A percentile compares a stretch with the other conserved stretches of the same genome.
These are phyloP conservation scores for Urosaurus nigricauda DNA, from an alignment of 2,797 vertebrate species.

Conservation along the genomic window DNA sequence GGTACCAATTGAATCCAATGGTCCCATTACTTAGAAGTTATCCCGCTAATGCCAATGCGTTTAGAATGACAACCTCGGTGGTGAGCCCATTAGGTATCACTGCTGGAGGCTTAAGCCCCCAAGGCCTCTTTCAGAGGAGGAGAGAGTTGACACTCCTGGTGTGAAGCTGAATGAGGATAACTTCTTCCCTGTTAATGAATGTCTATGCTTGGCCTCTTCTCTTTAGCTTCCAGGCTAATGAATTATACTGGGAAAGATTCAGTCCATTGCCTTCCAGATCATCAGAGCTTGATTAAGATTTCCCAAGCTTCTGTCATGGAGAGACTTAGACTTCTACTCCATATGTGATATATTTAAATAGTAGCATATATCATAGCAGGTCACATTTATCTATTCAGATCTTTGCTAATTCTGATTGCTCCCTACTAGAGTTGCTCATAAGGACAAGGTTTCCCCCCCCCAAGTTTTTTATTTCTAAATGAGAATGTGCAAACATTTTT, in stretches of 20 bases:
- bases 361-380: background rate
- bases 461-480: background rate
- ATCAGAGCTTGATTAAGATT: conserved; percentile 20
- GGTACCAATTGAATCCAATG: background rate
- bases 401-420: background rate
- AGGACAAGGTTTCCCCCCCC: background rate
- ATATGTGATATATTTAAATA: background rate
- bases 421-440: background rate
- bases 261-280: conserved; percentile 18
- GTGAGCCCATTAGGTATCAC: conserved; percentile 16
- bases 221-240: conserved; percentile 9
- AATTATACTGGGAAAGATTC: conserved; percentile 1
- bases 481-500: background rate
- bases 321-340: background rate
- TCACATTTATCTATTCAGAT: background rate
- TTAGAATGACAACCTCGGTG: conserved; percentile 15
- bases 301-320: background rate
- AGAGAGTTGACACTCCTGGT: background rate
- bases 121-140: background rate
- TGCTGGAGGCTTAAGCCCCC: background rate
- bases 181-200: rapidly evolving
- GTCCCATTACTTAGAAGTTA: background rate
- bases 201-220: background rate
- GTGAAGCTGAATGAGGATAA: background rate
- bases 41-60: background rate